Conservation (phyloP, 2,888 invertebrate species). For the Ethmia dodecea region DNA sequence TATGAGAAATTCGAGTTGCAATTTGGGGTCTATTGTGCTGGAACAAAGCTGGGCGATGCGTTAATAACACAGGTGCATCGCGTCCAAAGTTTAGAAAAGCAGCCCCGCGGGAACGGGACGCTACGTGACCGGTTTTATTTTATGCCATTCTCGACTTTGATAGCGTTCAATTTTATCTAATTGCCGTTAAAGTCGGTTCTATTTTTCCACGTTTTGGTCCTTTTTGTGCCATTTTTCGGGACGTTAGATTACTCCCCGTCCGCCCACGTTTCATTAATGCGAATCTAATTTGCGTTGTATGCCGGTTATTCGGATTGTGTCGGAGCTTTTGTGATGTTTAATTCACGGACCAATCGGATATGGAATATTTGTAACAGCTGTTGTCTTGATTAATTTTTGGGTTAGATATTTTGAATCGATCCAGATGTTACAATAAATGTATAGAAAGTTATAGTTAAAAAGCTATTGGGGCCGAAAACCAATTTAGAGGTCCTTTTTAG, state of each 20-base stretch:
- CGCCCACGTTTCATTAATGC: slow-evolving; percentile 69
- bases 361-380: slow-evolving; percentile 43
- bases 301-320: slow-evolving; percentile 44
- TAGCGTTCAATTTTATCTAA: slow-evolving; percentile 65
- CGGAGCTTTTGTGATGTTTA: slow-evolving; percentile 48
- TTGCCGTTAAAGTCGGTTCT: slow-evolving; percentile 62
- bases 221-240: slow-evolving; percentile 51
- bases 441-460: too few relatives aligned
- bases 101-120: slow-evolving; percentile 32
- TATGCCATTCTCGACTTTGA: slow-evolving; percentile 59
- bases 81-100: slow-evolving; percentile 39
- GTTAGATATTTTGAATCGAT: too few relatives aligned
- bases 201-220: slow-evolving; percentile 58
- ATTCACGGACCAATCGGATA: slow-evolving; percentile 41
- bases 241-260: slow-evolving; percentile 52
- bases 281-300: slow-evolving; percentile 62
- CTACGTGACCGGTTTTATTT: slow-evolving; percentile 68
- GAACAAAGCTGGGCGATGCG: slow-evolving; percentile 70
- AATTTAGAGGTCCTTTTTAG: too few relatives aligned
- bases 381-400: too few relatives aligned
- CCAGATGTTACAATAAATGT: too few relatives aligned
- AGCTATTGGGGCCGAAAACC: too few relatives aligned
- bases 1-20: slow-evolving; percentile 69
- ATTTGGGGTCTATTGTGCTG: slow-evolving; percentile 69
- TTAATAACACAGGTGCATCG: slow-evolving; percentile 73